A percentile compares a stretch with the other conserved stretches of the same genome.
Evolutionary conservation across 1,140 invertebrate genomes (phyloP).

Genomic region (Cydia pomonella): DNA sequence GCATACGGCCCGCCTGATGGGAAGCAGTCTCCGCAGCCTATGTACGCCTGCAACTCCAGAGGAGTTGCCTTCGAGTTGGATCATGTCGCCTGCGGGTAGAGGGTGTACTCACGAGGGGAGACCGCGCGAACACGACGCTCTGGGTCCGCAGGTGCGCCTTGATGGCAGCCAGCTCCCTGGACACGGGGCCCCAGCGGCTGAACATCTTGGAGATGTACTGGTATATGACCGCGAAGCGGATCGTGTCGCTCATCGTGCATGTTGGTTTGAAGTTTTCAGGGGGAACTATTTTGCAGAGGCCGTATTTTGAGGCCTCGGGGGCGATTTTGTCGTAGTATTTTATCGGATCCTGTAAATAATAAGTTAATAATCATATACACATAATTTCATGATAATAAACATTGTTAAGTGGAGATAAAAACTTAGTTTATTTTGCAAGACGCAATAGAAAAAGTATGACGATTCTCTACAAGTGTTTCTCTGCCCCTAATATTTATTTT

Average conservation of each 20-base stretch:
- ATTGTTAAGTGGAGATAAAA: no score
- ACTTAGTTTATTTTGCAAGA: no score
- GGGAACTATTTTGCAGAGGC: constrained; percentile 94
- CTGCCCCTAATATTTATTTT: no score
- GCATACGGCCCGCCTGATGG: no score
- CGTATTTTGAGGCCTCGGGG: constrained; percentile 89
- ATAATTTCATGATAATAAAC: no score
- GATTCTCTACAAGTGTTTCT: no score
- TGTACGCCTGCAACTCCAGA: no score
- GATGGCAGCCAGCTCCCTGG: constrained; percentile 92
- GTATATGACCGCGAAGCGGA: constrained; percentile 94
- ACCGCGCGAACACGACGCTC: constrained; percentile 87
- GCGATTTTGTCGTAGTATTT: constrained; percentile 94
- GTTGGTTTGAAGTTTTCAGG: constrained; percentile 93
- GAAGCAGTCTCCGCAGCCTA: no score
- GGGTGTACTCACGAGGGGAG: constrained; percentile 85
- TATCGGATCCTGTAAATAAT: constrained; percentile 87
- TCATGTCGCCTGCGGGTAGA: no score
- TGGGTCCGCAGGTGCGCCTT: constrained; percentile 91
- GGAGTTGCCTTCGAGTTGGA: no score
- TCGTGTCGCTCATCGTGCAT: constrained; percentile 91
- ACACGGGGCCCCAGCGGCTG: constrained; percentile 94
- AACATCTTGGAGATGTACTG: constrained; percentile 96
- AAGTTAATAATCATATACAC: background rate
- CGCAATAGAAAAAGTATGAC: no score